Percentiles rank a stretch among this genome's conserved stretches.
Evolutionary conservation across 2,888 invertebrate genomes (phyloP).

Genomic region (Nomada fabriciana): DNA sequence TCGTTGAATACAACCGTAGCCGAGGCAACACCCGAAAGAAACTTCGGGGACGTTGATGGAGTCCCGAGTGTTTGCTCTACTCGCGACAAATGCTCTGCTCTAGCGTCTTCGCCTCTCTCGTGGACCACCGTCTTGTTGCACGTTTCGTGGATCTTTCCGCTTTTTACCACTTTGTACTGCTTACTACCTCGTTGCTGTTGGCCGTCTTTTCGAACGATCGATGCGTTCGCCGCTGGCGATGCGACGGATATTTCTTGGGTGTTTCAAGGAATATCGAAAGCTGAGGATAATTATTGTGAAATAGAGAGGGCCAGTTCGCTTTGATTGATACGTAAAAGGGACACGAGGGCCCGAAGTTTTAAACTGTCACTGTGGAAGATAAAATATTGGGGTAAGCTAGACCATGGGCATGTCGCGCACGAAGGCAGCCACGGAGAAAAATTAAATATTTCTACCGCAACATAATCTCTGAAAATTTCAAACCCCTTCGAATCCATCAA

Average conservation of each 20-base stretch:
- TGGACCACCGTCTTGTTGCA: constrained; percentile 35
- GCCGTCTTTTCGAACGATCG: constrained; percentile 3
- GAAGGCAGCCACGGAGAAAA: too few species aligned
- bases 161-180: constrained; percentile 32
- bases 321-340: neutral
- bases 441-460: too few species aligned
- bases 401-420: too few species aligned
- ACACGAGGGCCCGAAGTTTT: neutral
- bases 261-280: neutral
- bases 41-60: constrained; percentile 82
- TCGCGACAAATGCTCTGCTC: constrained; percentile 78
- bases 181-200: neutral
- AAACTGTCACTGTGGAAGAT: too few species aligned
- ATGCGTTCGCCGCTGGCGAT: constrained; percentile 34
- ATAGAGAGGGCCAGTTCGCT: neutral
- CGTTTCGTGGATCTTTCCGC: constrained; percentile 37
- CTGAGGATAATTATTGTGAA: neutral
- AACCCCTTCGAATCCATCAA: neutral
- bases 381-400: too few species aligned
- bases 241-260: neutral
- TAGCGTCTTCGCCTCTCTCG: constrained; percentile 65
- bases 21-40: constrained; percentile 77
- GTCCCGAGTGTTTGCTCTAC: constrained; percentile 76
- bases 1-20: constrained; percentile 61
- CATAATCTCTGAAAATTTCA: too few species aligned